phyloP scores from a whole-genome alignment of 2,888 invertebrate species.

The Clanis bilineata region DNA sequence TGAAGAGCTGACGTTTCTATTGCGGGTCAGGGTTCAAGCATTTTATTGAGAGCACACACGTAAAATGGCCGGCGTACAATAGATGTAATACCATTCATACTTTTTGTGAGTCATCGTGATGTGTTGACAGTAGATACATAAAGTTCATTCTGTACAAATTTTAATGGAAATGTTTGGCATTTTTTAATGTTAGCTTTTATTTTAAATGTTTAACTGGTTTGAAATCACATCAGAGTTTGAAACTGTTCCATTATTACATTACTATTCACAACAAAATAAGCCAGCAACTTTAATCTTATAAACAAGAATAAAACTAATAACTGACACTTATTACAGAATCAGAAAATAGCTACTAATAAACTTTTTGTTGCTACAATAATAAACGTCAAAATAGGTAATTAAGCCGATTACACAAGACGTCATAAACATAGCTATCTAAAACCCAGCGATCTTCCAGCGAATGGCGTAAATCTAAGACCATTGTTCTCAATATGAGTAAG shows the following conservation, averaged over 20 bases:
- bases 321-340: neutral
- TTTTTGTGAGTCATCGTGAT: conserved; percentile 36
- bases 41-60: conserved; percentile 29
- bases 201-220: neutral
- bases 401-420: neutral
- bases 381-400: neutral
- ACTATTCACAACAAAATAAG: too few species aligned
- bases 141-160: conserved; percentile 15
- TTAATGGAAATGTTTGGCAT: neutral
- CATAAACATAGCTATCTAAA: neutral
- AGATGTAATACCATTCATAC: conserved; percentile 27
- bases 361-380: neutral
- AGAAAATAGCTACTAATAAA: neutral
- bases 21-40: conserved; percentile 49
- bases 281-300: too few species aligned
- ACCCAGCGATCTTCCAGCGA: neutral
- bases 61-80: conserved; percentile 25
- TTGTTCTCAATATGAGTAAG: conserved; percentile 13
- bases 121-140: conserved; percentile 24
- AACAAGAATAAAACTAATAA: neutral
- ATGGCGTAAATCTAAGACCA: conserved; percentile 12
- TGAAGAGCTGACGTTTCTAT: conserved; percentile 37
- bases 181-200: neutral
- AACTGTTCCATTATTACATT: too few species aligned
- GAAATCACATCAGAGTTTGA: too few species aligned